Evolutionary conservation across 2,888 invertebrate species (phyloP), one percentile per base, ranked within the genome.

Genomic region (Heliconius ismenius): DNA sequence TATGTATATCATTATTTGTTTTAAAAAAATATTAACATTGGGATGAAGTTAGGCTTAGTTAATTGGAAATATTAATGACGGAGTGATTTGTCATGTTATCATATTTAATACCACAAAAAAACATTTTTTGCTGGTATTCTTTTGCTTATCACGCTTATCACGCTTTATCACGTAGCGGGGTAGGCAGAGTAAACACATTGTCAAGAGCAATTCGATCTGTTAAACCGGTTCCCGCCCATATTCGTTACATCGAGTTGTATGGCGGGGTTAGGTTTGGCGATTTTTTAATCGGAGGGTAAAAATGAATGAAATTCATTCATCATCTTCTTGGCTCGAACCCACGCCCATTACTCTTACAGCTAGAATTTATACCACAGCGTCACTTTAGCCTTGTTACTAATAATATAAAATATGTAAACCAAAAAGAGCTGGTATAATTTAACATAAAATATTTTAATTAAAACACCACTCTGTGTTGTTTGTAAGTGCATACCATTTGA

Each of bases 361-460:
- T 1, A n/a, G n/a, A 58, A 1, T n/a, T 10, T 58, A 11, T n/a
- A n/a, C 58, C 58, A 21, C 54, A 10, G 7, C 21, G 10, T 54
- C 58, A 58, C 11, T 21, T n/a, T n/a, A 4, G 58, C 10, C 58
- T 58, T 11, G n/a, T 58, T 58, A 10, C n/a, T 58, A 26, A 62
- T 62, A 62, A 26, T 62, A 26, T 62, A 15, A 26, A 62, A 62
- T 62, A 62, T 15, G 62, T 62, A 62, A 62, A 62, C 26, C 15
- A 26, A 26, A 62, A 13, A 62, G 15, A 26, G 15, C 62, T 62
- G 15, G 26, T 62, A 62, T 62, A 62, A 62, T 62, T 26, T 62
- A 62, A 62, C 15, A 26, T 62, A 62, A 62, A 62, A 62, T 62
- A 62, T 62, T 62, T 62, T 62, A 62, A 62, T 62, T 62, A 62